phyloP scores from a whole-genome alignment of 1,140 invertebrate species.

The Homalodisca vitripennis region DNA sequence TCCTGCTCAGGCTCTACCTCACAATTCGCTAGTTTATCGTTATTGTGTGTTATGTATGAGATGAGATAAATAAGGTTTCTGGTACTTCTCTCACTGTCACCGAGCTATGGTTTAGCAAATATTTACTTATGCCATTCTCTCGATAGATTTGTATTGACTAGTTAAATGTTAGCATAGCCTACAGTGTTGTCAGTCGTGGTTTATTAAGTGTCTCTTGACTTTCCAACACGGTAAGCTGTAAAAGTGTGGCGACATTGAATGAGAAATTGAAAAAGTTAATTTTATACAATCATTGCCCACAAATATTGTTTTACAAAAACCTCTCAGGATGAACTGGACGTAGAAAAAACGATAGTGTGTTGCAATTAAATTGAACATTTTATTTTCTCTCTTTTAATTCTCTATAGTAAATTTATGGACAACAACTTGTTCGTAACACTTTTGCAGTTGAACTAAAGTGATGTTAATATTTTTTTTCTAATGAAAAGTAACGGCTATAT shows the following conservation, averaged over 20 bases:
- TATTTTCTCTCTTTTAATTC: background rate
- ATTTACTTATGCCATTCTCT: conserved; percentile 4
- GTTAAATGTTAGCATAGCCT: conserved; percentile 9
- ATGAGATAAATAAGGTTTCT: no score
- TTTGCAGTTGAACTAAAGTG: conserved; percentile 13
- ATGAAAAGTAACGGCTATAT: background rate
- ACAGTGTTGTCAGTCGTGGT: conserved; percentile 12
- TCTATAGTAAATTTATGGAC: background rate
- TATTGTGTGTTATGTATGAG: background rate
- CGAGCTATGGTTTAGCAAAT: conserved; percentile 4
- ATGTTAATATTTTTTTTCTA: background rate
- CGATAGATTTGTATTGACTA: conserved; percentile 13
- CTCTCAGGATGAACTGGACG: background rate
- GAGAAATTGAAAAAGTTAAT: background rate
- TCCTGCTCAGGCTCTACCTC: no score
- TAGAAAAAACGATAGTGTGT: background rate
- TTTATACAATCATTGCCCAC: background rate
- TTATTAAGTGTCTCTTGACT: conserved; percentile 15
- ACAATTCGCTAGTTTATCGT: no score
- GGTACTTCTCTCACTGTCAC: conserved; percentile 3
- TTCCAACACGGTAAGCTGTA: conserved; percentile 6
- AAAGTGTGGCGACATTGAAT: conserved; percentile 1
- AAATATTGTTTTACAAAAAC: background rate
- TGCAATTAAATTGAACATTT: background rate
- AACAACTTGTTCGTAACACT: background rate